Base-by-base conservation (phyloP, 2,888 invertebrate genomes). In the Acanthococcus lagerstroemiae region DNA sequence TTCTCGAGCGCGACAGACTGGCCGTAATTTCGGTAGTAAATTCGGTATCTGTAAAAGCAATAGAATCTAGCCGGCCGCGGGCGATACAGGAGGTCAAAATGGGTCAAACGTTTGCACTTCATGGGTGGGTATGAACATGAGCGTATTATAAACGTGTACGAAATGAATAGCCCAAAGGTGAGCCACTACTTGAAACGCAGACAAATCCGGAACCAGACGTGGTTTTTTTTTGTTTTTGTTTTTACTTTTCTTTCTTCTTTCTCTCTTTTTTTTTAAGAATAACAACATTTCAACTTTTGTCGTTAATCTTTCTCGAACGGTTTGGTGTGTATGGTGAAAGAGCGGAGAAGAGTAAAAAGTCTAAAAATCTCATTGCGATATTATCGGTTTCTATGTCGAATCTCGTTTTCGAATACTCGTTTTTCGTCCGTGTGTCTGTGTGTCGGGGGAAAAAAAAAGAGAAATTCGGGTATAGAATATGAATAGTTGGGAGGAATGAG, bases 181-280 rank as follows among this genome's bases (percentile, higher is more conserved):
- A 60, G 48, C 60, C 60, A 60, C 25, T 60, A 60, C 46, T 45
- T 45, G 15, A 45, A 45, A 15, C 26, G 60, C 46, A 60, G 60
- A 60, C 60, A 48, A 50, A 60, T 60, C 60, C 60, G 60, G 60
- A 60, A 60, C 60, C 60, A 60, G 60, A 60, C 60, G 25, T 21
- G 15, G 19, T 45, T 4, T 45, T 45, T 45, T 45, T 45, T 45
- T 15, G 4, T 17, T 45, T 5, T 4, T 37, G 7, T 37, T 37
- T 4, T 45, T 17, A 4, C 15, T 45, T n/a, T n/a, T n/a, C n/a
- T n/a, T 45, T 45, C 19, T 19, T 45, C 17, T 45, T 45, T 45
- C 46, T 45, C 19, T 45, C 46, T n/a, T n/a, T n/a, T 45, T 45
- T 45, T 45, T 45, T 45, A n/a, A 46, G 58, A 58, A 45, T 25